Evolutionary conservation across 2,797 vertebrate species (phyloP).

Genomic region (Acanthurus lineatus): DNA sequence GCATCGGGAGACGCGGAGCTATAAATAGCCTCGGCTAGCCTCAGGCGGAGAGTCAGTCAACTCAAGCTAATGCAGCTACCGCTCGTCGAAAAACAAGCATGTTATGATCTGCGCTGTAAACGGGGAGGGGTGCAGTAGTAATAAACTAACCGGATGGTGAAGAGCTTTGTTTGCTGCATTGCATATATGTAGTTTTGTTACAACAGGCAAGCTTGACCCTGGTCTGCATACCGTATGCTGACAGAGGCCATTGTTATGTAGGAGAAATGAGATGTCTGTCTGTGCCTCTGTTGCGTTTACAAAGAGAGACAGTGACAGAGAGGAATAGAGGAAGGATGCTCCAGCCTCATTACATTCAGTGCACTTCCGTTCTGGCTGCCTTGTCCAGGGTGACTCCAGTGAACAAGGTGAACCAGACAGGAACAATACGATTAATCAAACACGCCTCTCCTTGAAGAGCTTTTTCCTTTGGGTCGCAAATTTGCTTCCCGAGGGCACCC

Average conservation of each 20-base stretch:
- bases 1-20: slow-evolving; percentile 77
- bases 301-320: slow-evolving; percentile 54
- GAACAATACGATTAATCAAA: slow-evolving; percentile 87
- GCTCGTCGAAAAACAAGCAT: slow-evolving; percentile 61
- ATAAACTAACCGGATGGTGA: slow-evolving; percentile 22
- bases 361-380: slow-evolving; percentile 79
- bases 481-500: slow-evolving; percentile 77
- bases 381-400: slow-evolving; percentile 78
- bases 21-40: slow-evolving; percentile 80
- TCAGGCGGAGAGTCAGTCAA: slow-evolving; percentile 76
- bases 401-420: slow-evolving; percentile 81
- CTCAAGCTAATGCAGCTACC: slow-evolving; percentile 72
- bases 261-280: slow-evolving; percentile 67
- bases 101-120: slow-evolving; percentile 56
- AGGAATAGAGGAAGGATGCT: slow-evolving; percentile 80
- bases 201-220: slow-evolving; percentile 37
- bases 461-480: slow-evolving; percentile 75
- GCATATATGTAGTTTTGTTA: slow-evolving; percentile 26
- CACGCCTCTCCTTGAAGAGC: slow-evolving; percentile 79
- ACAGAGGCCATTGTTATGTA: slow-evolving; percentile 71
- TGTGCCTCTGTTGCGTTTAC: slow-evolving; percentile 53
- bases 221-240: slow-evolving; percentile 26
- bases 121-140: slow-evolving; percentile 16
- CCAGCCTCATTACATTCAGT: slow-evolving; percentile 82
- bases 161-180: slow-evolving; percentile 7